phyloP scores from a whole-genome alignment of 2,797 vertebrate genomes.

The Thripadectes ignobilis region DNA sequence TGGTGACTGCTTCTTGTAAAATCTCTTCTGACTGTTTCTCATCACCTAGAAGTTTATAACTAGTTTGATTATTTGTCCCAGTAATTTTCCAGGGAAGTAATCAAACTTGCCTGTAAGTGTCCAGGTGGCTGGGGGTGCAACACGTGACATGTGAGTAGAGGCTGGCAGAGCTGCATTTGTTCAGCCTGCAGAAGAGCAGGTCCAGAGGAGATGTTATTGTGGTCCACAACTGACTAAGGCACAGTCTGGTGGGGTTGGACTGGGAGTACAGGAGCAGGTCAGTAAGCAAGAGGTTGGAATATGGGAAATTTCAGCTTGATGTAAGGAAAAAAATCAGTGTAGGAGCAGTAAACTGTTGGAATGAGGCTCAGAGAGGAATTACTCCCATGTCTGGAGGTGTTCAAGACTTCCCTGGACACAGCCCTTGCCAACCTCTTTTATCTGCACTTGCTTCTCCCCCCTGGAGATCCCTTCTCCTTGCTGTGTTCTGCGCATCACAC shows the following conservation, averaged over 20 bases:
- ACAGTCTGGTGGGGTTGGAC: not conserved
- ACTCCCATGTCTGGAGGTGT: not conserved
- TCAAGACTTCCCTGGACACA: not conserved
- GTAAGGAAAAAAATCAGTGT: not conserved
- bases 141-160: too few species aligned
- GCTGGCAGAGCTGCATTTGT: not conserved
- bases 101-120: not conserved
- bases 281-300: not conserved
- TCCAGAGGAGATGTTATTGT: not conserved
- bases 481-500: not conserved
- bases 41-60: not conserved
- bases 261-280: not conserved
- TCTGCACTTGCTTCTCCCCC: not conserved
- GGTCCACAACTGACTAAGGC: not conserved
- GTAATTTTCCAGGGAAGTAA: not conserved
- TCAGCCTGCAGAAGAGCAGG: not conserved
- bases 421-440: not conserved
- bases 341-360: not conserved
- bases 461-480: not conserved
- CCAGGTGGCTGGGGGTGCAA: not conserved
- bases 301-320: fast-evolving
- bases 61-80: not conserved
- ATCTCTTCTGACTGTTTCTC: not conserved
- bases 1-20: not conserved
- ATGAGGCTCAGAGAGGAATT: not conserved